Percentiles rank a stretch among this genome's conserved stretches.
These are phyloP conservation scores for Drosophila monieri DNA, from an alignment of 2,888 invertebrate genomes.

Conservation along the genomic window DNA sequence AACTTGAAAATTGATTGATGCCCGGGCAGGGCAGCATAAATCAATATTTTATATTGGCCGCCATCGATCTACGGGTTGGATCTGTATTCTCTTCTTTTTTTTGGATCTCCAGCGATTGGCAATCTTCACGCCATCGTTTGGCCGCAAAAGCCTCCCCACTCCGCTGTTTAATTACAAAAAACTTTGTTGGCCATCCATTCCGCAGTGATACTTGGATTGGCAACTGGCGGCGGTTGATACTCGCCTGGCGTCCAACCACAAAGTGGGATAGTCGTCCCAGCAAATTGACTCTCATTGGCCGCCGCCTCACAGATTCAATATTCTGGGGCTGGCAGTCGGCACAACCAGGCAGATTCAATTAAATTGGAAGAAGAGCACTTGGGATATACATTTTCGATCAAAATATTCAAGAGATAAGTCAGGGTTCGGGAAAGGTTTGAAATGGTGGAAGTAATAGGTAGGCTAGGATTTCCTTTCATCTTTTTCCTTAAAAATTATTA, in stretches of 20 bases:
- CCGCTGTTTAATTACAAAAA: conserved; percentile 35
- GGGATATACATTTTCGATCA: too few species aligned
- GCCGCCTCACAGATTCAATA: background rate
- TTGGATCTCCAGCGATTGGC: conserved; percentile 21
- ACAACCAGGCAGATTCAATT: conserved; percentile 2
- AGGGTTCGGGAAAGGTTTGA: too few species aligned
- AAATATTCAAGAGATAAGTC: too few species aligned
- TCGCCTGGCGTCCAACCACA: background rate
- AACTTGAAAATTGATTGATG: conserved; percentile 70
- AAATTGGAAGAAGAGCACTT: background rate
- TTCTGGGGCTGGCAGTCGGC: conserved; percentile 8
- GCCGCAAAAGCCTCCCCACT: background rate
- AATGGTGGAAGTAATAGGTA: too few species aligned
- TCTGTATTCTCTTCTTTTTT: background rate
- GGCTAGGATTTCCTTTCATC: too few species aligned
- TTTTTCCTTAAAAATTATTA: too few species aligned
- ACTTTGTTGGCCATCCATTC: conserved; percentile 10
- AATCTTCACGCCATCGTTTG: conserved; percentile 47
- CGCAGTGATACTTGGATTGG: background rate
- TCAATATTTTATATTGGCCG: conserved; percentile 56
- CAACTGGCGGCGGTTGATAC: background rate
- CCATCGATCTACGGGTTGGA: conserved; percentile 28
- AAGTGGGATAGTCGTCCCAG: conserved; percentile 14
- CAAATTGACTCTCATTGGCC: conserved; percentile 40
- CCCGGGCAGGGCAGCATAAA: conserved; percentile 57